phyloP scores from a whole-genome alignment of 2,113 vertebrate species.

The Callaeas wilsoni region DNA sequence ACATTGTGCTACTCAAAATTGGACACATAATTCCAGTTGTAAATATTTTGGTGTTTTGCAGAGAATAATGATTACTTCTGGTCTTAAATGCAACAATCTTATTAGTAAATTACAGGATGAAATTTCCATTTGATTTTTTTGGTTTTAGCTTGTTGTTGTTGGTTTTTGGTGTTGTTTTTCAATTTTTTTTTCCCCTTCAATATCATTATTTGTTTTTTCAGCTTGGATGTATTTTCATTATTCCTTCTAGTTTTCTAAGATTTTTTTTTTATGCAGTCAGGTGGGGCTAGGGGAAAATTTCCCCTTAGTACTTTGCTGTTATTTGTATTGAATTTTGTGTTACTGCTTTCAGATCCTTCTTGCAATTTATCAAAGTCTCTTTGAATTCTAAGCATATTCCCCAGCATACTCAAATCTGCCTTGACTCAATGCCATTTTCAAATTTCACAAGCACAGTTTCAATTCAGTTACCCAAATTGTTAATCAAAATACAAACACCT shows the following conservation, averaged over 20 bases:
- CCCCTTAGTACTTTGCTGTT: neutral
- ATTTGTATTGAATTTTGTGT: neutral
- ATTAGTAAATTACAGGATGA: neutral
- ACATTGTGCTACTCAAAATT: neutral
- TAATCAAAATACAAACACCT: neutral
- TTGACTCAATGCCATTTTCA: neutral
- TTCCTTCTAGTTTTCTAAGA: neutral
- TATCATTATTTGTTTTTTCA: neutral
- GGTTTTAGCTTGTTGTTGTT: neutral
- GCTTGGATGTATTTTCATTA: neutral
- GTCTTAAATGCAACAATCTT: neutral
- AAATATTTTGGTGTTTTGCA: neutral
- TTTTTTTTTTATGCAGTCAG: neutral
- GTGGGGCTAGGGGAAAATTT: neutral
- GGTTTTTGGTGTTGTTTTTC: neutral
- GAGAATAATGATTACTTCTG: neutral
- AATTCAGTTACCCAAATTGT: neutral
- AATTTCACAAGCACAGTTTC: neutral
- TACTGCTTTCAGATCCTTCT: neutral
- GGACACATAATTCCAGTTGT: neutral
- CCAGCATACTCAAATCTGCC: neutral
- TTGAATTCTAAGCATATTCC: neutral
- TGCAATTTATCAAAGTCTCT: neutral
- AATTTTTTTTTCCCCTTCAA: fast-evolving
- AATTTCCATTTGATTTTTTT: neutral